Percentiles rank a stretch among this genome's conserved stretches.
Evolutionary conservation across 1,140 invertebrate species (phyloP).

Genomic region (Drosophila tristis): DNA sequence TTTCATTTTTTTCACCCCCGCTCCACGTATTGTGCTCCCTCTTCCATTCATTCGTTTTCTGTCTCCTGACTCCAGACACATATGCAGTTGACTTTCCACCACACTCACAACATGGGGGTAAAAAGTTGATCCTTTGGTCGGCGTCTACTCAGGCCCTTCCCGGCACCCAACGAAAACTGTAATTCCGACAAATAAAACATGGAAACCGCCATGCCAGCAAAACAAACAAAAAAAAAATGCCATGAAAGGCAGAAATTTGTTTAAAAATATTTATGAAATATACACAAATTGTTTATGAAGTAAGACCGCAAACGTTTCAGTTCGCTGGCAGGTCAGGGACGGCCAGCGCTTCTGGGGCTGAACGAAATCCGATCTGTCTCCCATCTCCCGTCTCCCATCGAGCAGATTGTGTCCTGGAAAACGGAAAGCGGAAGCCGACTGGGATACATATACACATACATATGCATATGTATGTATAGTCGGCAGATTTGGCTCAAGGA

Average conservation of each 20-base stretch:
- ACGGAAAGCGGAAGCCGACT: slow-evolving; percentile 1
- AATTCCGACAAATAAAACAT: slow-evolving; percentile 67
- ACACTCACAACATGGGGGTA: slow-evolving; percentile 44
- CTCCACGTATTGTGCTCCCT: background rate
- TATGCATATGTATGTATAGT: background rate
- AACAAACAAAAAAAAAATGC: slow-evolving; percentile 22
- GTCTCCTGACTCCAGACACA: background rate
- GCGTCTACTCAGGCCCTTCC: background rate
- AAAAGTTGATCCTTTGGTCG: slow-evolving; percentile 70
- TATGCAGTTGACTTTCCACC: slow-evolving; percentile 60
- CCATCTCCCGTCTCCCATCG: background rate
- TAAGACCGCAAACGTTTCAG: slow-evolving; percentile 71
- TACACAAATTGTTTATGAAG: slow-evolving; percentile 75
- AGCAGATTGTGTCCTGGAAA: too few species aligned
- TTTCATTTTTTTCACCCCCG: background rate
- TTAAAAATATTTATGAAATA: slow-evolving; percentile 68
- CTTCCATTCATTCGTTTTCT: background rate
- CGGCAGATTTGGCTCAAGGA: background rate
- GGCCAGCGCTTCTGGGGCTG: background rate
- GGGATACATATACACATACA: background rate
- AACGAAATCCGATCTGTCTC: slow-evolving; percentile 39
- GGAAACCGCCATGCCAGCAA: slow-evolving; percentile 54
- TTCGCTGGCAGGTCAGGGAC: slow-evolving; percentile 40
- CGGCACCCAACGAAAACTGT: slow-evolving; percentile 33
- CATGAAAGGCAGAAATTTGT: slow-evolving; percentile 43